A percentile compares a stretch with the other conserved stretches of the same genome.
Evolutionary conservation across 2,797 vertebrate species (phyloP).

Genomic region (Microctenopoma steveboyesi): DNA sequence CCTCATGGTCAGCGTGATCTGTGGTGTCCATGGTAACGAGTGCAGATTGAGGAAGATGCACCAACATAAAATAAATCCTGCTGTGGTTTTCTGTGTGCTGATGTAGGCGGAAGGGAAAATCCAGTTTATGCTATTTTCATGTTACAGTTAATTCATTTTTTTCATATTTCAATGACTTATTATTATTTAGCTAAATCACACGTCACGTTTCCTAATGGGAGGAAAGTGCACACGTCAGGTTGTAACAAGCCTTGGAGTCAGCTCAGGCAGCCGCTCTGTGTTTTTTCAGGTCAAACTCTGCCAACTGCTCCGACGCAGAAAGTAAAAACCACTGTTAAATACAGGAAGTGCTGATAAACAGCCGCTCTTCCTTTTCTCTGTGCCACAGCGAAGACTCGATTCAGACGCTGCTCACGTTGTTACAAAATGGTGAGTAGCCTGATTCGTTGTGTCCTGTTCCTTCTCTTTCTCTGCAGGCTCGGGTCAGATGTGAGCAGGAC

Average conservation of each 20-base stretch:
- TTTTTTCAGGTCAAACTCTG: not conserved
- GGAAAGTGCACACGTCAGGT: not conserved
- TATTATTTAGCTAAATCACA: not conserved
- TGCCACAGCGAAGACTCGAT: not conserved
- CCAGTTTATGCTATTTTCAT: too few relatives aligned
- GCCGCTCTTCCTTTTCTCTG: slow-evolving; percentile 37
- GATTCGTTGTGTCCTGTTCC: too few relatives aligned
- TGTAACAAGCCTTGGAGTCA: not conserved
- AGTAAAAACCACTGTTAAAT: slow-evolving; percentile 37
- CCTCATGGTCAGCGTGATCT: fast-evolving
- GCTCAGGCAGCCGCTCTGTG: not conserved
- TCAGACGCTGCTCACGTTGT: not conserved
- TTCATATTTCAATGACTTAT: not conserved
- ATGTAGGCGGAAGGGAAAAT: not conserved
- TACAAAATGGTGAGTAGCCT: slow-evolving; percentile 26
- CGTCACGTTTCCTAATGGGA: not conserved
- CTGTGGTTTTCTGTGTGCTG: not conserved
- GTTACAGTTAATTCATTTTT: too few relatives aligned
- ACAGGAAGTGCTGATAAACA: slow-evolving; percentile 59
- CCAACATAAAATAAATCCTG: not conserved
- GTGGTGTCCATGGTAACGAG: too few relatives aligned
- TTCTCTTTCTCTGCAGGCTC: not conserved
- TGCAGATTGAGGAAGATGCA: slow-evolving; percentile 1
- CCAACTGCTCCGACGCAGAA: slow-evolving; percentile 26
- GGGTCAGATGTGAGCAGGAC: not conserved